These are phyloP conservation scores for Paedocypris sp. DNA, from an alignment of 2,113 vertebrate genomes.

Conservation along the genomic window DNA sequence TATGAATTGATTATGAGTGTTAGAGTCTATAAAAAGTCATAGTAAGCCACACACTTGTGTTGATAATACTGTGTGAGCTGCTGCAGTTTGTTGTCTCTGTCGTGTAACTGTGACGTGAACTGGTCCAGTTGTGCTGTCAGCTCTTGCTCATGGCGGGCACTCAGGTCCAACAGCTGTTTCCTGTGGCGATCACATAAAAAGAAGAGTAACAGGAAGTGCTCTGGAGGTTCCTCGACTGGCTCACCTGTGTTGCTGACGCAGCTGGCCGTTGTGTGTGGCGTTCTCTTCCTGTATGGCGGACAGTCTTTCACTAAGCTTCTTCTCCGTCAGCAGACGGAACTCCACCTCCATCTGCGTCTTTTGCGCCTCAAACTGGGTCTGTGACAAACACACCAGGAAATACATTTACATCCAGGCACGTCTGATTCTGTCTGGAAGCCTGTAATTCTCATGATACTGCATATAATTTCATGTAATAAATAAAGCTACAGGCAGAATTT, in stretches of 20 bases:
- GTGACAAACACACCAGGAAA: not conserved
- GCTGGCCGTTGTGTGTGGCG: conserved; percentile 41
- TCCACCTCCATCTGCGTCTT: conserved; percentile 60
- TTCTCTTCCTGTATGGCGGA: conserved; percentile 53
- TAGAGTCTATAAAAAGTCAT: too few species aligned
- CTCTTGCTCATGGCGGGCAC: conserved; percentile 56
- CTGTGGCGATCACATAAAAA: too few species aligned
- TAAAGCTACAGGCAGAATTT: too few species aligned
- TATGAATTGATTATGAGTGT: too few species aligned
- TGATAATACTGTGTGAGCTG: conserved; percentile 32
- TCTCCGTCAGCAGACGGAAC: conserved; percentile 56
- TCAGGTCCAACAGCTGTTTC: conserved; percentile 62
- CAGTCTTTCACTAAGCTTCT: conserved; percentile 54
- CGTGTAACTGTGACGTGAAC: conserved; percentile 55
- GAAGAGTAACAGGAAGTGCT: too few species aligned
- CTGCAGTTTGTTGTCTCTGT: conserved; percentile 53
- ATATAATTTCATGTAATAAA: too few species aligned
- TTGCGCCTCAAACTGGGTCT: conserved; percentile 58
- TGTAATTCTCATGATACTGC: not conserved
- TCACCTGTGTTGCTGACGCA: conserved; percentile 66
- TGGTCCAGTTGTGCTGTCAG: conserved; percentile 53
- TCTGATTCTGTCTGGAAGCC: not conserved
- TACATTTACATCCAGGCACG: not conserved
- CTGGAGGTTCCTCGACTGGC: too few species aligned
- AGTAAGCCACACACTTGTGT: conserved; percentile 18